These are phyloP conservation scores for Merluccius polli DNA, from an alignment of 2,797 vertebrate species.

Conservation along the genomic window DNA sequence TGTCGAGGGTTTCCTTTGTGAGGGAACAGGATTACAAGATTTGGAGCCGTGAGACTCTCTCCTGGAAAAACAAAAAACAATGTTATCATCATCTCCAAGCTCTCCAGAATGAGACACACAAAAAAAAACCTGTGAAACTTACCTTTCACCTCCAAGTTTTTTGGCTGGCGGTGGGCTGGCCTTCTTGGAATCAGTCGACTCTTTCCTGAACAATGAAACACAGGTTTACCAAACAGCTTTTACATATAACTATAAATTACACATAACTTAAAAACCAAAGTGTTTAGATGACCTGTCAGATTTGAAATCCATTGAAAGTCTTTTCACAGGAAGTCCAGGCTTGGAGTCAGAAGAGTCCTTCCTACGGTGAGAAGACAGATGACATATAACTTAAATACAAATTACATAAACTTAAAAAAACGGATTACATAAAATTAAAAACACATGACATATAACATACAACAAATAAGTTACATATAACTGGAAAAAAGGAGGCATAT, in stretches of 20 bases:
- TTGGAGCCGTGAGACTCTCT: conserved; percentile 69
- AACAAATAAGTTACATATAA: no score
- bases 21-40: conserved; percentile 45
- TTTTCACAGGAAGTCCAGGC: conserved; percentile 54
- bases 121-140: conserved; percentile 15
- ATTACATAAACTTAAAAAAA: background rate
- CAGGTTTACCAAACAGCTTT: background rate
- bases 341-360: conserved; percentile 69
- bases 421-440: background rate
- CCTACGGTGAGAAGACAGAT: conserved; percentile 40
- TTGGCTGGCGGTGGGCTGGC: conserved; percentile 66
- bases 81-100: background rate
- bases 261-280: background rate
- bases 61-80: conserved; percentile 44
- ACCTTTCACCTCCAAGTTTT: conserved; percentile 79
- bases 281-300: conserved; percentile 65
- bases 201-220: conserved; percentile 69
- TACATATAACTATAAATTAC: background rate
- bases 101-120: background rate
- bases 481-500: no score
- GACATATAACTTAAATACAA: background rate
- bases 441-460: background rate
- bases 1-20: conserved; percentile 68
- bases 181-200: conserved; percentile 78
- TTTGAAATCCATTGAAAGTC: conserved; percentile 62